Evolutionary conservation across 2,797 vertebrate species (phyloP).

Genomic region (Molossus alvarezi): DNA sequence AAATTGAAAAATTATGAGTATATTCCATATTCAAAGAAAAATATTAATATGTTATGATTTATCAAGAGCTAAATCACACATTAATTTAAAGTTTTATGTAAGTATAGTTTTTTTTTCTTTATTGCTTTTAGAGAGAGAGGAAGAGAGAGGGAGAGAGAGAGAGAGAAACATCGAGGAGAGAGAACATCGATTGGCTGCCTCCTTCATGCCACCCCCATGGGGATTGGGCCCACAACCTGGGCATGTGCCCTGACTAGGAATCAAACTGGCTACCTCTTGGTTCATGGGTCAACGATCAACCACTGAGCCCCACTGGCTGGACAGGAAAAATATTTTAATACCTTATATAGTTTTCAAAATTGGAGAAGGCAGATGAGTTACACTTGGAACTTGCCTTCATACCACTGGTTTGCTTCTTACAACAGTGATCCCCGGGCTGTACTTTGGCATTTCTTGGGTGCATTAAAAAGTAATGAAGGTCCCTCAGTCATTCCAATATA

Average conservation of each 20-base stretch:
- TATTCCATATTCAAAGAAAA: slow-evolving; percentile 52
- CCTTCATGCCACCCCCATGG: too few relatives aligned
- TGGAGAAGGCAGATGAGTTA: not conserved
- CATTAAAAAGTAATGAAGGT: not conserved
- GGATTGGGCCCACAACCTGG: too few relatives aligned
- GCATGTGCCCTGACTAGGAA: too few relatives aligned
- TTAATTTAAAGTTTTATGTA: slow-evolving; percentile 66
- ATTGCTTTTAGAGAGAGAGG: too few relatives aligned
- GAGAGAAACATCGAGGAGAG: too few relatives aligned
- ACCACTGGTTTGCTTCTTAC: not conserved
- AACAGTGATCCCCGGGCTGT: not conserved
- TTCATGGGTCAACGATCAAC: too few relatives aligned
- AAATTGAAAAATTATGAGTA: slow-evolving; percentile 65
- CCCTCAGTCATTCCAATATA: not conserved
- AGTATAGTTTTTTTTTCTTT: not conserved
- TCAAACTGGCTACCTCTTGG: too few relatives aligned
- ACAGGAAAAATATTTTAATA: not conserved
- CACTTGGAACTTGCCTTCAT: not conserved
- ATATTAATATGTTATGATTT: slow-evolving; percentile 7
- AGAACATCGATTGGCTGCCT: too few relatives aligned
- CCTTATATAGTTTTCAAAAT: not conserved
- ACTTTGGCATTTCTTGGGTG: not conserved
- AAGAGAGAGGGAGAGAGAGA: too few relatives aligned
- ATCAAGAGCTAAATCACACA: slow-evolving; percentile 30
- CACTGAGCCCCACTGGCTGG: too few relatives aligned